Conservation (phyloP, 2,113 vertebrate genomes). For the Semnopithecus entellus region DNA sequence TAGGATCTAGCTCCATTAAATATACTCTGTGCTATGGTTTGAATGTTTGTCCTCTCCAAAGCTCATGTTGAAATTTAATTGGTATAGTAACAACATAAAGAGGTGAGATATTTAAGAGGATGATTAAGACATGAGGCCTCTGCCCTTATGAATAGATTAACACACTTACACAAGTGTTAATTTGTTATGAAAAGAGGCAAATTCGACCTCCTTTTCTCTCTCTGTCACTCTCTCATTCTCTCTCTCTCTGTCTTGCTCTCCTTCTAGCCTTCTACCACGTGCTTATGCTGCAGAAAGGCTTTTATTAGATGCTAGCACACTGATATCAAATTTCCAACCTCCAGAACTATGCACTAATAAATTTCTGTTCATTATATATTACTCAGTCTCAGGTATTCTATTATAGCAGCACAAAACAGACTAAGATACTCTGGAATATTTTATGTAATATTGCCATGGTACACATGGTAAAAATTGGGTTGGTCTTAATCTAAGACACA, state of each 20-base stretch:
- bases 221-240: not conserved
- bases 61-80: not conserved
- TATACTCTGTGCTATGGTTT: not conserved
- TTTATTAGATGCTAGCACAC: not conserved
- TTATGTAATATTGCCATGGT: not conserved
- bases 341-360: not conserved
- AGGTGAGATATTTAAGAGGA: not conserved
- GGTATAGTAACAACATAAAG: not conserved
- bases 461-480: not conserved
- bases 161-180: not conserved
- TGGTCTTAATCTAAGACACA: not conserved
- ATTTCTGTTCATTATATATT: not conserved
- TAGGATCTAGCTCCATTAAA: not conserved
- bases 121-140: not conserved
- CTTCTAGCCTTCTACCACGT: not conserved
- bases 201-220: too few species aligned
- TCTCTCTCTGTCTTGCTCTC: fast-evolving
- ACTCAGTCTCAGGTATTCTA: too few species aligned
- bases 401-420: too few species aligned
- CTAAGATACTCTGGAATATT: not conserved
- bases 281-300: not conserved
- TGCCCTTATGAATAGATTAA: not conserved
- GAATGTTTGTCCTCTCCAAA: not conserved
- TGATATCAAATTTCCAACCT: not conserved
- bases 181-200: not conserved